Evolutionary conservation across 2,888 invertebrate genomes (phyloP), one percentile per base, ranked within the genome.

Genomic region (Coecobrya sp.): DNA sequence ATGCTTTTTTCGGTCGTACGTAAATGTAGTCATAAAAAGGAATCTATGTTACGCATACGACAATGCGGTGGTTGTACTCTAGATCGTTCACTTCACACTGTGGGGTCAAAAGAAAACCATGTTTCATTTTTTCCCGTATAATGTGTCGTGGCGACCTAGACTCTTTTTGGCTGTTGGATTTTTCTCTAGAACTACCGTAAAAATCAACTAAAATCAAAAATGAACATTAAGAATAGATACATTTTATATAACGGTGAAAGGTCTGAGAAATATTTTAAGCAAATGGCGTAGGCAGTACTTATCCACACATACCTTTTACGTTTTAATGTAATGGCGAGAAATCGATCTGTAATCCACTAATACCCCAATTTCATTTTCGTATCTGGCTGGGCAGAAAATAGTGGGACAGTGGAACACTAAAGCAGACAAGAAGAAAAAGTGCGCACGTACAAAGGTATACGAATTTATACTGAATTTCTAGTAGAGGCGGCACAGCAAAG

Each of bases 261-360:
- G 73, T 16, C 2, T 22, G 49, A n/a, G n/a, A 25, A 49, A 76
- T 49, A 73, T 73, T 2, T 36, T 36, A 36, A 36, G 22, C 42
- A n/a, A n/a, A 10, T 49, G 49, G 13, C n/a, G 11, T 16, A 70
- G 62, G 22, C 62, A 62, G 7, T 42, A n/a, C n/a, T 76, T 76
- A 76, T 45, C 22, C 11, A 55, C 25, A 16, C 55, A 27, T 52
- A 13, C 16, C 11, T 2, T n/a, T n/a, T 73, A 10, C 36, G 42
- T 62, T 45, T 30, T 13, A 62, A 45, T 25, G 68, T 82, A 70
- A 85, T 76, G 22, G 22, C 45, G 42, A 19, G 45, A 70, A 89
- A 89, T 89, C 89, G 84, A 89, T 89, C 89, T 82, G 65, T 89
- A 89, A 89, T 89, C 89, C 89, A 89, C 76, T 89, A 89, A 89